Conservation (phyloP, 2,797 vertebrate species). For the Sebastes paucispinis region DNA sequence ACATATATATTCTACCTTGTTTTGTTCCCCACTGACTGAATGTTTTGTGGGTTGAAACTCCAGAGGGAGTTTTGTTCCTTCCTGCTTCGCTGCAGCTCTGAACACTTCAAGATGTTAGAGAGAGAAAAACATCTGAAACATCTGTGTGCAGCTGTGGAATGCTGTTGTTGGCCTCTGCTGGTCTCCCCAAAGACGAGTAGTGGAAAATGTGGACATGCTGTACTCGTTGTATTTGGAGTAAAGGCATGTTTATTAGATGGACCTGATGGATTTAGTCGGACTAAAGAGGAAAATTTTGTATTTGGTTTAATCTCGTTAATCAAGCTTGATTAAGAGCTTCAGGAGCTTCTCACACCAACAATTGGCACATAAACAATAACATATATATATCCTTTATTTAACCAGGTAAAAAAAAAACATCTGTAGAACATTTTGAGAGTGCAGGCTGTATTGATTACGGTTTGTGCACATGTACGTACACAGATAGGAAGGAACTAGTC, state of each 20-base stretch:
- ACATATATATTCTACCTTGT: no score
- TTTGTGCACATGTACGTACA: no score
- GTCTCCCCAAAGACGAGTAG: constrained; percentile 15
- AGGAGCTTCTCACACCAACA: not conserved
- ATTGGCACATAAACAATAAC: not conserved
- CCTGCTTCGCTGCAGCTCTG: constrained; percentile 27
- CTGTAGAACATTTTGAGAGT: no score
- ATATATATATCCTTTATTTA: no score
- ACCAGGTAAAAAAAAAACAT: no score
- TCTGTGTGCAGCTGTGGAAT: constrained; percentile 68
- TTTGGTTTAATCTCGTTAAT: not conserved
- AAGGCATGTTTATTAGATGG: not conserved
- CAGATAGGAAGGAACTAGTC: no score
- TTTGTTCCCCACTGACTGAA: not conserved
- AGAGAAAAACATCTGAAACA: constrained; percentile 39
- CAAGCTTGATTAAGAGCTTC: not conserved
- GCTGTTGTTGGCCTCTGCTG: constrained; percentile 13
- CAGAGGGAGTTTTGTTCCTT: constrained; percentile 29
- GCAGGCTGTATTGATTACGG: no score
- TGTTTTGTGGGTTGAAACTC: constrained; percentile 1
- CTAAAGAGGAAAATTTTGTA: not conserved
- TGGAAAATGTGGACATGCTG: constrained; percentile 38
- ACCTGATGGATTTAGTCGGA: not conserved
- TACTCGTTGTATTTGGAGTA: constrained; percentile 22
- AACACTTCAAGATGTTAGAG: constrained; percentile 19